Percentiles rank a stretch among this genome's conserved stretches.
phyloP scores from a whole-genome alignment of 2,797 vertebrate species.

The Ciconia nigra region DNA sequence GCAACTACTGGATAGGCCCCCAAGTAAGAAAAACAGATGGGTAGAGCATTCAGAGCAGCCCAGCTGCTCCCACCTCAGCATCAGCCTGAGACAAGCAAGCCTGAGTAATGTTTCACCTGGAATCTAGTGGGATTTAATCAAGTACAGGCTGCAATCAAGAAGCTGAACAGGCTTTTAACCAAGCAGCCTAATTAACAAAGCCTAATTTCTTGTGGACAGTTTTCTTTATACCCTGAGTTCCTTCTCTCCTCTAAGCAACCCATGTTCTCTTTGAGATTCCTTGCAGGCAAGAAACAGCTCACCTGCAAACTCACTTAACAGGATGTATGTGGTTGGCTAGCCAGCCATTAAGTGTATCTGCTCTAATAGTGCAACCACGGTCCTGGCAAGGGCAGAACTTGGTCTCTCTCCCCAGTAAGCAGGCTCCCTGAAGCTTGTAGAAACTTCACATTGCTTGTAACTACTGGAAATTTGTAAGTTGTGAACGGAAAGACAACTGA shows the following conservation, averaged over 20 bases:
- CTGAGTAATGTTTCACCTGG: background rate
- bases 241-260: background rate
- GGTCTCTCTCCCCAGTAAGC: background rate
- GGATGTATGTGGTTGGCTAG: background rate
- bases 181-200: background rate
- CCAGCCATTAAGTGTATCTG: background rate
- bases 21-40: background rate
- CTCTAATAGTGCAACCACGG: background rate
- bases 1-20: background rate
- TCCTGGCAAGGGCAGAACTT: background rate
- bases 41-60: background rate
- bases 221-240: background rate
- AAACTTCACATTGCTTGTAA: background rate
- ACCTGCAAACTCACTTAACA: background rate
- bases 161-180: background rate
- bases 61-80: background rate
- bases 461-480: background rate
- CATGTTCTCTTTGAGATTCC: background rate
- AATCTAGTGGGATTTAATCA: background rate
- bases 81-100: background rate
- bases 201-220: background rate
- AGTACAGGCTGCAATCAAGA: background rate
- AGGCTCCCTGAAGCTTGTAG: background rate
- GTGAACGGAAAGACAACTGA: background rate
- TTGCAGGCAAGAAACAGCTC: background rate